Evolutionary conservation across 2,797 vertebrate genomes (phyloP).

Genomic region (Clamator glandarius): DNA sequence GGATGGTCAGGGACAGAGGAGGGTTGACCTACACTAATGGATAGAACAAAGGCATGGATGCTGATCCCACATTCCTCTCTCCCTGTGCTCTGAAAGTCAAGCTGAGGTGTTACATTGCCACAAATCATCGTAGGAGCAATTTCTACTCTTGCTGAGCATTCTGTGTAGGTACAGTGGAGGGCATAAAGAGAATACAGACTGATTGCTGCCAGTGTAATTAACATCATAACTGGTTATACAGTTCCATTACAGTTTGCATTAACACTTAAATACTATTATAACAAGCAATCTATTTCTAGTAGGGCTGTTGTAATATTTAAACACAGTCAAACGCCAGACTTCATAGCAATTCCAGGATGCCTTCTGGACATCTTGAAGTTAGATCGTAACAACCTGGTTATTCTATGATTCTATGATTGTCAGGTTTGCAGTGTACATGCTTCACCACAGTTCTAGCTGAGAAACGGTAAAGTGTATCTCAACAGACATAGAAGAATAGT

Average conservation of each 20-base stretch:
- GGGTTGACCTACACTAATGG: not conserved
- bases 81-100: not conserved
- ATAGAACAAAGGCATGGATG: not conserved
- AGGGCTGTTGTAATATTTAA: not conserved
- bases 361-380: not conserved
- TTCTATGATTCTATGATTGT: no score
- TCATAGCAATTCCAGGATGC: not conserved
- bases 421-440: not conserved
- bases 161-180: not conserved
- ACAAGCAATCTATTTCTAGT: not conserved
- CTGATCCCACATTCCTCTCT: not conserved
- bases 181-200: not conserved
- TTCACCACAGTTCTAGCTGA: not conserved
- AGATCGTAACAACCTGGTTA: accelerated
- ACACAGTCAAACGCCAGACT: not conserved
- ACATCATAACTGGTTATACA: not conserved
- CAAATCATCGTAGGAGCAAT: not conserved
- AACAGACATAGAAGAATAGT: not conserved
- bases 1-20: not conserved
- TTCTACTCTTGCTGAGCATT: not conserved
- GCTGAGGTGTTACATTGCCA: not conserved
- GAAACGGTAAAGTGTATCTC: not conserved
- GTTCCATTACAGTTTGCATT: not conserved
- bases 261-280: not conserved
- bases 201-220: not conserved